Conservation (phyloP, 2,797 vertebrate genomes). For the Zenarchopterus dispar region DNA sequence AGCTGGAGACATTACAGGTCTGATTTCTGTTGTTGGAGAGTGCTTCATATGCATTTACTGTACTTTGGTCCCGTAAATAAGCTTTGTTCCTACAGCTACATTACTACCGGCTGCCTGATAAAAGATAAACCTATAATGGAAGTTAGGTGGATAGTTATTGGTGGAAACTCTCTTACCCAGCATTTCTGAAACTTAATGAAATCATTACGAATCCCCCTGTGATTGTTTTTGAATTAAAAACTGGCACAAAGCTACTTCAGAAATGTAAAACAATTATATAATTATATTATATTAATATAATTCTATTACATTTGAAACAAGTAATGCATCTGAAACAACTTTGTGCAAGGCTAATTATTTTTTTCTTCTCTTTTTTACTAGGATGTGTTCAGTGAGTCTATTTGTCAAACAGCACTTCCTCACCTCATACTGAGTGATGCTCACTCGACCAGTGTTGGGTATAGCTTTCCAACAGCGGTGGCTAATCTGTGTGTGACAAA, state of each 20-base stretch:
- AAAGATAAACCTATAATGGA: slow-evolving; percentile 7
- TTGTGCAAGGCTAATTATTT: slow-evolving; percentile 41
- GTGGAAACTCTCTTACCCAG: slow-evolving; percentile 22
- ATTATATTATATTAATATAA: slow-evolving; percentile 3
- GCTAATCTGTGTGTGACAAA: slow-evolving; percentile 83
- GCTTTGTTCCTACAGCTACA: slow-evolving; percentile 38
- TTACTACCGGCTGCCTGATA: slow-evolving; percentile 23
- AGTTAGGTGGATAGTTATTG: slow-evolving; percentile 19
- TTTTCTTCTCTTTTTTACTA: slow-evolving; percentile 39
- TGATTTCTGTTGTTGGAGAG: slow-evolving; percentile 29
- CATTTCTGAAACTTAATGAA: slow-evolving; percentile 15
- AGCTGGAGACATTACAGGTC: slow-evolving; percentile 28
- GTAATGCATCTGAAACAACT: slow-evolving; percentile 33
- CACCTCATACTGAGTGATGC: slow-evolving; percentile 80
- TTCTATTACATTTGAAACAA: slow-evolving; percentile 18
- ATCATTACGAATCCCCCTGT: slow-evolving; percentile 32
- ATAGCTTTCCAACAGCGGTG: slow-evolving; percentile 82
- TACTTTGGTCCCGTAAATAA: slow-evolving; percentile 20
- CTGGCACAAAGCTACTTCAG: slow-evolving; percentile 32
- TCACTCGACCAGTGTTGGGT: slow-evolving; percentile 81
- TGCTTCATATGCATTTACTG: slow-evolving; percentile 17
- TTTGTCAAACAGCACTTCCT: slow-evolving; percentile 79
- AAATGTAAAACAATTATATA: background rate
- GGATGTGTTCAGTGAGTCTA: slow-evolving; percentile 69
- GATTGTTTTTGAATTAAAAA: slow-evolving; percentile 28